phyloP scores from a whole-genome alignment of 2,113 vertebrate species.

The Anoplopoma fimbria region DNA sequence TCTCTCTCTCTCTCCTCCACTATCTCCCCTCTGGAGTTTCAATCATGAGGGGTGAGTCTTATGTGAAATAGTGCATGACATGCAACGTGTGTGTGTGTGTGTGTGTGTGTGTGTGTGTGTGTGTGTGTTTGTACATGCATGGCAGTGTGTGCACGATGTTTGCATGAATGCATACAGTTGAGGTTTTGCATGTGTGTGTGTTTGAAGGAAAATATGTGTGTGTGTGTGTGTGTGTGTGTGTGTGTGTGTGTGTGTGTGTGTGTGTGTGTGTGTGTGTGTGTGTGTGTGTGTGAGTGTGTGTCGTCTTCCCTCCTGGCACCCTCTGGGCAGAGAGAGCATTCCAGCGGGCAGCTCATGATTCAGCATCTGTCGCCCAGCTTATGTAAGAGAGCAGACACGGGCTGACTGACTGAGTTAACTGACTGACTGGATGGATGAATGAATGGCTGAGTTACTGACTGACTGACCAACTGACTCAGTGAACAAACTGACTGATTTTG shows the following conservation, averaged over 20 bases:
- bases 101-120: slow-evolving; percentile 31
- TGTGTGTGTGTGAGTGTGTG: slow-evolving; percentile 38
- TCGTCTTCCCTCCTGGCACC: slow-evolving; percentile 71
- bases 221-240: slow-evolving; percentile 36
- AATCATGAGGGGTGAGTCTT: slow-evolving; percentile 59
- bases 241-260: too few species aligned
- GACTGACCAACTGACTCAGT: slow-evolving; percentile 65
- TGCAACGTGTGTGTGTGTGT: slow-evolving; percentile 38
- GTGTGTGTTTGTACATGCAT: slow-evolving; percentile 25
- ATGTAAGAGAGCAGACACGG: slow-evolving; percentile 75
- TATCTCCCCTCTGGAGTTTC: slow-evolving; percentile 60
- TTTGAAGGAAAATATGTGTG: slow-evolving; percentile 1
- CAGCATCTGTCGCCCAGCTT: slow-evolving; percentile 84
- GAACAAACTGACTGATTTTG: slow-evolving; percentile 33
- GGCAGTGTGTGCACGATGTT: slow-evolving; percentile 27
- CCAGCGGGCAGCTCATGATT: slow-evolving; percentile 83
- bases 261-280: slow-evolving; percentile 11
- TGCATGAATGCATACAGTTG: slow-evolving; percentile 58
- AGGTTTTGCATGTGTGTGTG: slow-evolving; percentile 26
- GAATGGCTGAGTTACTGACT: slow-evolving; percentile 53
- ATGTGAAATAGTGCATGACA: slow-evolving; percentile 75
- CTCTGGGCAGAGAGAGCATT: slow-evolving; percentile 78
- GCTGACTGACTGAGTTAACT: slow-evolving; percentile 59
- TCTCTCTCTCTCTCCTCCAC: slow-evolving; percentile 23
- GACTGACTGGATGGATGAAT: slow-evolving; percentile 53